These are phyloP conservation scores for Callorhinus ursinus DNA, from an alignment of 2,113 vertebrate species.

Conservation along the genomic window DNA sequence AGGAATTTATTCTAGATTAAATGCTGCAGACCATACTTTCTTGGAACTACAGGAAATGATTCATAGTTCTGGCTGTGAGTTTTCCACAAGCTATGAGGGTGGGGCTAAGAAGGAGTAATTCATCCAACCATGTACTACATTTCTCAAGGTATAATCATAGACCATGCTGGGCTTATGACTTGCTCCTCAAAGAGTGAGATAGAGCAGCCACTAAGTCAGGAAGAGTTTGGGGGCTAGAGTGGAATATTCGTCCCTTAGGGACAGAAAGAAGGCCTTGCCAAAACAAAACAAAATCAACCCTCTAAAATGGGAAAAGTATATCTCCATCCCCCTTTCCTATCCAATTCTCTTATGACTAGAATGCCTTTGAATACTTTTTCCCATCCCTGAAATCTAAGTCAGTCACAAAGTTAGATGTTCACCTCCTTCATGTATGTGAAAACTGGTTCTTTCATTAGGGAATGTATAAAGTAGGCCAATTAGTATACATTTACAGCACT, in stretches of 20 bases:
- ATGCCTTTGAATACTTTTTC: neutral
- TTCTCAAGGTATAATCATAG: conserved; percentile 65
- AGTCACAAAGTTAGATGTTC: neutral
- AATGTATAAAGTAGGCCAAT: neutral
- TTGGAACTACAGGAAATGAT: conserved; percentile 69
- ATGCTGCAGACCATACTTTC: conserved; percentile 47
- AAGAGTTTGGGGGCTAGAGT: neutral
- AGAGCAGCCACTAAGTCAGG: conserved; percentile 17
- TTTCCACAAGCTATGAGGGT: conserved; percentile 21
- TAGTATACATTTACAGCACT: neutral
- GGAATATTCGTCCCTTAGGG: neutral
- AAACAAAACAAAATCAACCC: neutral
- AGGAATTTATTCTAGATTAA: conserved; percentile 48
- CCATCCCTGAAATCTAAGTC: neutral
- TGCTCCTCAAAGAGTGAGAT: conserved; percentile 23
- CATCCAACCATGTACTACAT: conserved; percentile 17
- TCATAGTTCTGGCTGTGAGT: conserved; percentile 72
- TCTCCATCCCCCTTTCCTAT: neutral
- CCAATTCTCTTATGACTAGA: neutral
- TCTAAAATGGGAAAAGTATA: neutral
- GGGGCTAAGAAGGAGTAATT: conserved; percentile 53
- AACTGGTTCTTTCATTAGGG: conserved; percentile 26
- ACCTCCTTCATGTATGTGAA: neutral
- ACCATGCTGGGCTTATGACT: conserved; percentile 45
- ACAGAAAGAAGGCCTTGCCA: conserved; percentile 2